These are phyloP conservation scores for Odontophorus gujanensis DNA, from an alignment of 2,113 vertebrate genomes.

Conservation along the genomic window DNA sequence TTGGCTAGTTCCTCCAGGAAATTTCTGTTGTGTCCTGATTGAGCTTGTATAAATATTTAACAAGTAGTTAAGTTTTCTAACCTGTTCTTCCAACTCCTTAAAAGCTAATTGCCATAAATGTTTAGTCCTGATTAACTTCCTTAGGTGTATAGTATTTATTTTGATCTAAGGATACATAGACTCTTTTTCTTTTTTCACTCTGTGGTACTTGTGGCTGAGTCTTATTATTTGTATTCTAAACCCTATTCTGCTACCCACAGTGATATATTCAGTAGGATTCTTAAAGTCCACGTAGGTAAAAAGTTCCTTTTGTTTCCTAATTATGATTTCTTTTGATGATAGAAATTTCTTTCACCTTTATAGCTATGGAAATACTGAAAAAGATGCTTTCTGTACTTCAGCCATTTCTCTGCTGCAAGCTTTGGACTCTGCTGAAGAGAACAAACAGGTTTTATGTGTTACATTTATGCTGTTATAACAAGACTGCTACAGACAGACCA, in stretches of 20 bases:
- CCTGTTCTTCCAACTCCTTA: neutral
- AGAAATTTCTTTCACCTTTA: neutral
- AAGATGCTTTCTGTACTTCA: neutral
- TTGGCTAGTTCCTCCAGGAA: slow-evolving; percentile 14
- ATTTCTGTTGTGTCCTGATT: neutral
- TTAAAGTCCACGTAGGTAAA: neutral
- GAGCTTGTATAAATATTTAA: slow-evolving; percentile 42
- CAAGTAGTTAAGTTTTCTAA: neutral
- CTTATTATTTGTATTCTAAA: neutral
- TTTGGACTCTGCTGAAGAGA: neutral
- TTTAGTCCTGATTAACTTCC: neutral
- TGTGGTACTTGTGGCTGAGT: neutral
- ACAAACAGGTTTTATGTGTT: neutral
- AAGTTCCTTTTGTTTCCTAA: neutral
- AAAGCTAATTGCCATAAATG: neutral
- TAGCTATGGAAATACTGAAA: neutral
- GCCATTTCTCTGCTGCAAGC: neutral
- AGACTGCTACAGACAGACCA: neutral
- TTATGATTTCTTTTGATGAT: neutral
- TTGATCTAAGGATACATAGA: neutral
- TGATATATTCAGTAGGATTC: neutral
- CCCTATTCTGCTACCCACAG: neutral
- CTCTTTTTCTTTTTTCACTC: neutral
- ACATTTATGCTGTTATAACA: neutral
- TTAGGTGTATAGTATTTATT: neutral